These are phyloP conservation scores for Lophius americanus DNA, from an alignment of 2,797 vertebrate species.

Conservation along the genomic window DNA sequence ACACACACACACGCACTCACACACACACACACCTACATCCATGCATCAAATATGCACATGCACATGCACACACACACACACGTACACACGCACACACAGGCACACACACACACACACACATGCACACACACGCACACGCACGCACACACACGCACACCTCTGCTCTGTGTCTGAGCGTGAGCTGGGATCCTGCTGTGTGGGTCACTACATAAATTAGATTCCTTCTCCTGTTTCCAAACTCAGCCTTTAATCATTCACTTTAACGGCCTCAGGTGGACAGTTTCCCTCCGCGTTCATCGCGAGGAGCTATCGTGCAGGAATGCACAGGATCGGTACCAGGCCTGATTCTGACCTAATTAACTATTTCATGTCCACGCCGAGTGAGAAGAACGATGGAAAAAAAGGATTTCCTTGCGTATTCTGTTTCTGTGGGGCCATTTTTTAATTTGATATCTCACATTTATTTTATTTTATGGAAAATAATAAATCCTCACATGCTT, in stretches of 20 bases:
- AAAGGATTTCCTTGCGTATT: too few relatives aligned
- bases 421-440: too few relatives aligned
- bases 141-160: slow-evolving; percentile 1
- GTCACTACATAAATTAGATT: slow-evolving; percentile 35
- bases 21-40: too few relatives aligned
- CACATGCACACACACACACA: too few relatives aligned
- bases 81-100: neutral
- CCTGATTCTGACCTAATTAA: neutral
- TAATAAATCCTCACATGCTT: too few relatives aligned
- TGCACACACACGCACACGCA: slow-evolving; percentile 6
- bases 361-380: too few relatives aligned
- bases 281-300: neutral
- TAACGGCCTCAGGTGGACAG: slow-evolving; percentile 8
- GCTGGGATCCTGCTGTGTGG: slow-evolving; percentile 37
- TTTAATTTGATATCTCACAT: too few relatives aligned
- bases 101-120: slow-evolving; percentile 12
- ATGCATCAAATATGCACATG: too few relatives aligned
- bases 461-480: too few relatives aligned
- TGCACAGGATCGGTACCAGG: neutral
- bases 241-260: slow-evolving; percentile 24
- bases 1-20: too few relatives aligned
- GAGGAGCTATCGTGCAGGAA: neutral
- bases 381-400: too few relatives aligned
- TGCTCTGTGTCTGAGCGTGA: neutral
- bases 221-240: slow-evolving; percentile 5